Conservation (phyloP, 2,113 vertebrate species). For the Danionella cerebrum region DNA sequence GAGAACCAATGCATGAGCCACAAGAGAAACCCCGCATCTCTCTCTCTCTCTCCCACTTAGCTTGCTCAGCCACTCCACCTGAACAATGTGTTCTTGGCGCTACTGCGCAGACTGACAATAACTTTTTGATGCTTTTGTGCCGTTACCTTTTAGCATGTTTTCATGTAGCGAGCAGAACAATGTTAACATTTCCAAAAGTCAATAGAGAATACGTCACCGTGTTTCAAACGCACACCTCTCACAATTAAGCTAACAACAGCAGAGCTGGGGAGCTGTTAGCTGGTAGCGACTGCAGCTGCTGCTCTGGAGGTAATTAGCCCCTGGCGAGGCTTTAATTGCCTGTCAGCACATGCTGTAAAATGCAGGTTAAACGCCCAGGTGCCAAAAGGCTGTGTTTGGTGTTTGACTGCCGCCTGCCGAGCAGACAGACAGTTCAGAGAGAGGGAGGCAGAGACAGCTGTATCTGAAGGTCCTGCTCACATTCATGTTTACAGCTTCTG, state of each 20-base stretch:
- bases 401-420: constrained; percentile 11
- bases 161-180: too few species aligned
- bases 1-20: neutral
- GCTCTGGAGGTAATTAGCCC: constrained; percentile 34
- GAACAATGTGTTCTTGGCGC: constrained; percentile 33
- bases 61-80: constrained; percentile 21
- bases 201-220: neutral
- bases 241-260: neutral
- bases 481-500: too few species aligned
- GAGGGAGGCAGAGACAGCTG: constrained; percentile 10
- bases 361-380: constrained; percentile 44
- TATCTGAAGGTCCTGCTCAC: too few species aligned
- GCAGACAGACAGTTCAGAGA: neutral
- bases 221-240: neutral
- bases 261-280: neutral
- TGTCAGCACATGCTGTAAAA: constrained; percentile 34
- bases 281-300: constrained; percentile 12
- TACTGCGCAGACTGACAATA: constrained; percentile 40
- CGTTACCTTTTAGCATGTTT: too few species aligned
- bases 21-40: neutral
- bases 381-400: constrained; percentile 31
- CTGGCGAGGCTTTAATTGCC: constrained; percentile 36
- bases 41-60: constrained; percentile 17
- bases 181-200: neutral
- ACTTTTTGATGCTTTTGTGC: constrained; percentile 25